Evolutionary conservation across 2,888 invertebrate species (phyloP), one percentile per base, ranked within the genome.

Genomic region (Melinopterus prodromus): DNA sequence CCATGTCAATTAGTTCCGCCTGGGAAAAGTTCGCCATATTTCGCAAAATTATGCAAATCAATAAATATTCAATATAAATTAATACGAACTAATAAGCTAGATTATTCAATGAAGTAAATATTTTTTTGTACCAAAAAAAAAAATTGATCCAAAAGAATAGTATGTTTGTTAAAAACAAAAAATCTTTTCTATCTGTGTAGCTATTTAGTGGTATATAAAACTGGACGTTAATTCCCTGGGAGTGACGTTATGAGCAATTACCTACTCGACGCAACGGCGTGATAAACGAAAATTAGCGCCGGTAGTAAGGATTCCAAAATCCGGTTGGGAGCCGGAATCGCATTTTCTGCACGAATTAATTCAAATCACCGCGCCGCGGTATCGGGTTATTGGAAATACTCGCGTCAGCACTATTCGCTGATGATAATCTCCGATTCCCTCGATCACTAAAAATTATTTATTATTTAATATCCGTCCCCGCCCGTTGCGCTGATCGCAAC

Each of bases 371-470:
- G 84, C 81, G 83, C 83, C 85, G 86, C 37, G 37, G n/a, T 86
- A 87, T 86, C 85, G 84, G 84, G 85, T 86, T 86, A 86, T 85
- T 85, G 83, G 84, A 86, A 87, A 87, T 86, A 86, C 86, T 84
- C 84, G 83, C 84, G 88, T 88, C 88, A 88, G 88, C 88, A 85
- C 79, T 86, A 87, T 87, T 86, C 83, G 82, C 84, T 83, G 85
- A 80, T 81, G 78, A 75, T 78, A 81, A 82, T 82, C 83, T 80
- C 36, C 69, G 38, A 78, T 38, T 36, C 77, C 35, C 35, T 69
- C 74, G 26, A 36, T 74, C 37, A 37, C 74, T 37, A 74, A 74
- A 74, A 74, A 74, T 74, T 74, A 74, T 74, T 74, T 74, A 74
- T 74, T 74, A 74, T 74, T 74, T 74, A 74, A 74, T 74, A 74